Evolutionary conservation across 2,888 invertebrate genomes (phyloP), one percentile per base, ranked within the genome.

Genomic region (Caradrina clavipalpis): DNA sequence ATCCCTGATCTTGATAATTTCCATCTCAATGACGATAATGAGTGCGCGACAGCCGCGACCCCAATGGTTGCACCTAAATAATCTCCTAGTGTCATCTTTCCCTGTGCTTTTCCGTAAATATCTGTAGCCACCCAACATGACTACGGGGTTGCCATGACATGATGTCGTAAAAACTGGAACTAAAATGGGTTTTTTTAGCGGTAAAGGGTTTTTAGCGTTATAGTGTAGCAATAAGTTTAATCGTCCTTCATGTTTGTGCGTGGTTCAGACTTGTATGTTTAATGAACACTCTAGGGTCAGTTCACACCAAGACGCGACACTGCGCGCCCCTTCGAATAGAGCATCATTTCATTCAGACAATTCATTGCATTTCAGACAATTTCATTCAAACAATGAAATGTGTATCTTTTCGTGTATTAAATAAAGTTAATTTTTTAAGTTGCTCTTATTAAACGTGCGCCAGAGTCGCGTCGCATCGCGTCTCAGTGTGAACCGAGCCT

Each of bases 1-100:
- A 58, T 64, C 49, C 26, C 57, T 77, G 8, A 63, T 60, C 11
- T 71, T 69, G 6, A 64, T 39, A 31, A 83, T 69, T 11, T 76
- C 64, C 1, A 73, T 70, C 15, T 82, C 82, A 59, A 80, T 64
- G 0, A 84, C 79, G 11, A 79, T 83, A 19, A 88, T 82, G 1
- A 78, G 63, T 19, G 87, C 83, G 15, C 81, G 78, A 49, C 88
- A 88, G 0, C 87, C 87, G 2, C 83, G 74, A 17, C 76, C 67
- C 73, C 87, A 87, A 6, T 74, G 78, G 59, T 87, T 86, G 55
- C 88, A 88, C 6, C 86, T 81, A 70, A 87, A 88, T 49, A 84
- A 63, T 11, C 83, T 81, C n/a, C 75, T 66, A 4, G 26, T n/a
- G 13, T 19, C 68, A 19, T 65, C 69, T 0, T 71, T 75, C 31